Evolutionary conservation across 2,888 invertebrate species (phyloP), one percentile per base, ranked within the genome.

Genomic region (Drosophila antonietae): DNA sequence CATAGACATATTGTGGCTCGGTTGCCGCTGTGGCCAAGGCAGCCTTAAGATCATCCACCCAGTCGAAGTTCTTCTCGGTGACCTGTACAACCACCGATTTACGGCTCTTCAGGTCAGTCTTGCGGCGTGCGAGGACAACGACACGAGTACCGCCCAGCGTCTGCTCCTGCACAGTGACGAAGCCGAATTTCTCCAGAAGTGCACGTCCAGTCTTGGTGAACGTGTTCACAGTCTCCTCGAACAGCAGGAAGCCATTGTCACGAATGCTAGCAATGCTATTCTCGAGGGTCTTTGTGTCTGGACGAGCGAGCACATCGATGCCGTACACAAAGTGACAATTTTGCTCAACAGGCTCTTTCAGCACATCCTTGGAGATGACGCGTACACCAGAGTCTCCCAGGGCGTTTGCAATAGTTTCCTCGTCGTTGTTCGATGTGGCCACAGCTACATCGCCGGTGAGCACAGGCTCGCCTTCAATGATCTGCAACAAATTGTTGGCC

Each of bases 1-100:
- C 91, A 84, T 95, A 95, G 64, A 97, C 94, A 81, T 95, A 95
- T 75, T 93, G 91, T 37, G 93, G 94, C 31, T 92, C 91, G 89
- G 95, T 95, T 57, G 95, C 94, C 68, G 95, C 95, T 4, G 73
- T 75, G 73, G 95, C 95, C 91, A 99, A 90, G 0, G 96, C 95
- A 1, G 94, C 94, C 92, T 98, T 98, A 43, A 98, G 93, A 12
- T 94, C 93, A 55, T 97, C 96, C 55, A 98, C 95, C 98, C 98
- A 98, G 2, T 92, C 92, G 93, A 95, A 97, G 88, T 94, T 94
- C 68, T 94, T 95, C 88, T 96, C 96, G 0, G 95, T 95, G 31
- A 96, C 93, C 74, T 95, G 94, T 3, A 97, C 93, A 0, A 96
- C 93, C 0, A 89, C 84, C 86, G 94, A 95, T 15, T 86, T 89